A percentile compares a stretch with the other conserved stretches of the same genome.
These are phyloP conservation scores for Plutomurus gul DNA, from an alignment of 1,140 invertebrate species.

Conservation along the genomic window DNA sequence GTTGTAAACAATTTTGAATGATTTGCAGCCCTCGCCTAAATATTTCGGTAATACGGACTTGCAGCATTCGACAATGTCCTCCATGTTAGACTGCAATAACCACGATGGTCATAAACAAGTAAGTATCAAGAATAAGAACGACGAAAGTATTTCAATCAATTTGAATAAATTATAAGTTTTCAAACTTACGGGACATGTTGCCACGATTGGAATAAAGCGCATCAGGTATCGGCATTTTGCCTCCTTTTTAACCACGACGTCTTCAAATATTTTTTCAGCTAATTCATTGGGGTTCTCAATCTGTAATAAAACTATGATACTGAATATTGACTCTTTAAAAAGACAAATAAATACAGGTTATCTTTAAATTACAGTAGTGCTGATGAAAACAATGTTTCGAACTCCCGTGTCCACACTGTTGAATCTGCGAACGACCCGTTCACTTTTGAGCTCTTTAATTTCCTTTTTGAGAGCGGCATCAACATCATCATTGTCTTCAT, in stretches of 20 bases:
- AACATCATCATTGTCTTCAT: constrained; percentile 55
- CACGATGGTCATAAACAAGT: background rate
- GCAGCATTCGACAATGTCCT: constrained; percentile 71
- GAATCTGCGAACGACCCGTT: constrained; percentile 57
- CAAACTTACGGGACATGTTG: constrained; percentile 69
- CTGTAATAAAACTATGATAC: background rate
- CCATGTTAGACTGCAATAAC: constrained; percentile 64
- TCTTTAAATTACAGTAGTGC: constrained; percentile 62
- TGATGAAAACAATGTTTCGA: constrained; percentile 83
- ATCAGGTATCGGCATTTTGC: constrained; percentile 74
- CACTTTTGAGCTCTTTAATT: constrained; percentile 66
- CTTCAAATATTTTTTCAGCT: constrained; percentile 71
- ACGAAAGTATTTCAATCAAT: background rate
- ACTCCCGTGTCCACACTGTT: constrained; percentile 73
- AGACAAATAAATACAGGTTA: constrained; percentile 1
- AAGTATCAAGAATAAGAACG: background rate
- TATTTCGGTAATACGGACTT: constrained; percentile 72
- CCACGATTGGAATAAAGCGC: constrained; percentile 77
- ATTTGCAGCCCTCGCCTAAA: constrained; percentile 71
- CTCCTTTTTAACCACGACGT: constrained; percentile 69
- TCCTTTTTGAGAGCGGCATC: constrained; percentile 66
- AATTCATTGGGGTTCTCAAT: background rate
- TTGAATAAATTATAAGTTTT: background rate
- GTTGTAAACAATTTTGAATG: constrained; percentile 79
- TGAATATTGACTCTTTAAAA: too few relatives aligned